phyloP scores from a whole-genome alignment of 1,140 invertebrate genomes.

The Lanistes nyassanus region DNA sequence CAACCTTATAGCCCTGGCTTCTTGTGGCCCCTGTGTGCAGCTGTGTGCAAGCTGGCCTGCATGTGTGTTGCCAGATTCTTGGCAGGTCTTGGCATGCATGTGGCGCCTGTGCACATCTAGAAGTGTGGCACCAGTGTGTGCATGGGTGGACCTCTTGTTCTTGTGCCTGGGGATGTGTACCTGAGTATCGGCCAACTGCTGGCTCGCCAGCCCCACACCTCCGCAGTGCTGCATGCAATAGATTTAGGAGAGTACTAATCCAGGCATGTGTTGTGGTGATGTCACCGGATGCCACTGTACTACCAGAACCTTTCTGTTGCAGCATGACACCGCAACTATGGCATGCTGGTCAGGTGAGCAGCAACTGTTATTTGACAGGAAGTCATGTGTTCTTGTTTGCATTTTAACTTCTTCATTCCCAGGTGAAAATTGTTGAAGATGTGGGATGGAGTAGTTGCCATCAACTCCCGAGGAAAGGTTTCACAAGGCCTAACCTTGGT shows the following conservation, averaged over 20 bases:
- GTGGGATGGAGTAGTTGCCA: background rate
- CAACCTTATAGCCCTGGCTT: constrained; percentile 49
- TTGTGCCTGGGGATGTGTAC: background rate
- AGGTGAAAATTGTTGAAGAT: constrained; percentile 3
- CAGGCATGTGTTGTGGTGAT: too few relatives aligned
- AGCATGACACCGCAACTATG: too few relatives aligned
- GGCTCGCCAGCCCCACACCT: background rate
- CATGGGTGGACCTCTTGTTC: background rate
- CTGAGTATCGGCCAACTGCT: too few relatives aligned
- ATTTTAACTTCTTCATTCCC: too few relatives aligned
- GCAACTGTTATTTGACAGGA: constrained; percentile 1
- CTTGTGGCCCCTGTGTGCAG: constrained; percentile 3
- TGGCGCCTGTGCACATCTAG: background rate
- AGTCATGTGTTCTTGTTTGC: background rate
- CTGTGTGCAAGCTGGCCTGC: background rate
- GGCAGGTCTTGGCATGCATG: background rate
- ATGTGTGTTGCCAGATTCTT: background rate
- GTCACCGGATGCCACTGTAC: too few relatives aligned
- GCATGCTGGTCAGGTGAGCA: background rate
- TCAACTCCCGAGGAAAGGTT: constrained; percentile 3
- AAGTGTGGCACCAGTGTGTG: background rate
- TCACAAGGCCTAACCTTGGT: background rate
- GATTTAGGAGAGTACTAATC: too few relatives aligned
- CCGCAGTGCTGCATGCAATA: background rate
- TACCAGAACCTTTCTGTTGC: too few relatives aligned